Base-by-base conservation (phyloP, 2,888 invertebrate genomes). In the Lycocerus yunnanus region DNA sequence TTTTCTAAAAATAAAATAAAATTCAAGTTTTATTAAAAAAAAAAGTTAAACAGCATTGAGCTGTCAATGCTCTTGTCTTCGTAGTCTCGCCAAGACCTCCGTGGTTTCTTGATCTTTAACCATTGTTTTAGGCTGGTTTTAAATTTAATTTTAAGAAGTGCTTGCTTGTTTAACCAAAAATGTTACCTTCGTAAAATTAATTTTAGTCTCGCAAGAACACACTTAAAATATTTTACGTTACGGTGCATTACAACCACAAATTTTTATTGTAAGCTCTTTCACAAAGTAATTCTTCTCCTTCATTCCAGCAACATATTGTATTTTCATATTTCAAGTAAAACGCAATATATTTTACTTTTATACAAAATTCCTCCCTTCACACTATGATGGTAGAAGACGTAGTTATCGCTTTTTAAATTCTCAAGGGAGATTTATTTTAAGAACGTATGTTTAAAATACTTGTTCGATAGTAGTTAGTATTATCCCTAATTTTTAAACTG, bases 1-100 rank as follows among this genome's bases (percentile, higher is more conserved):
- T 63, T 63, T 63, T 63, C 20, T 60, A 60, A 43, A 43, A 63
- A 16, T 63, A 16, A 63, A 18, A 20, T 20, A n/a, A 63, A 63
- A 63, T 18, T 63, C 61, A 20, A 63, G 61, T 18, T 63, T 63
- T 18, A 18, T 63, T 63, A 18, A 18, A 63, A 63, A 20, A 18
- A 20, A 13, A 43, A 16, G 27, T 65, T 65, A 20, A 11, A 18
- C 18, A 70, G 69, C 69, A 70, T 70, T 70, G 69, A 70, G 69
- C 69, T 70, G 69, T 70, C 69, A 70, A 58, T 70, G 69, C 63
- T 43, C 68, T 61, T 70, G 61, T 70, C 69, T 63, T 70, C 16
- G 43, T 15, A 70, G 27, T 65, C 63, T 70, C 65, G 69, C 18
- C 18, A 70, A 63, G 69, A 70, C 69, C 69, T 58, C 69, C 69